phyloP scores from a whole-genome alignment of 2,113 vertebrate genomes.

The Anolis sagrei region DNA sequence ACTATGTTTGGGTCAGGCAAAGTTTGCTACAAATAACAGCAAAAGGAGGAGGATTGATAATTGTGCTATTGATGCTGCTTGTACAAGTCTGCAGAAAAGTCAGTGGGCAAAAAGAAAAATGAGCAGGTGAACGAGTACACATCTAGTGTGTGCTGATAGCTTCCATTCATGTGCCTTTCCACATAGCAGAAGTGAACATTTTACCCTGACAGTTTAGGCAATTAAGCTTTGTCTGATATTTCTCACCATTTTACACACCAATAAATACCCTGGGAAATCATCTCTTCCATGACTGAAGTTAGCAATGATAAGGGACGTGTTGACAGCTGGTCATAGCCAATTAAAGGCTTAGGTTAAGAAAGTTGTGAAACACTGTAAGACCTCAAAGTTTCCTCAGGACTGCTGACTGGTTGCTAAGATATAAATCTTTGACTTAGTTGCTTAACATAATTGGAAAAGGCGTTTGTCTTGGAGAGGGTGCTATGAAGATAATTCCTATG shows the following conservation, averaged over 20 bases:
- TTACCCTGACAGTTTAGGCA: background rate
- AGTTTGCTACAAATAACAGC: background rate
- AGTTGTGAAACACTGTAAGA: slow-evolving; percentile 26
- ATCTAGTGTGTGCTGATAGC: background rate
- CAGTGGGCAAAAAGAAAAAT: background rate
- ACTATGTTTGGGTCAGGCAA: background rate
- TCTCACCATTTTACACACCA: background rate
- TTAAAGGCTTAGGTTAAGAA: slow-evolving; percentile 38
- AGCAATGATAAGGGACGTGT: slow-evolving; percentile 20
- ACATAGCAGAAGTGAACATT: background rate
- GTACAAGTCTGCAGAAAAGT: background rate
- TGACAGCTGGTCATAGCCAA: background rate
- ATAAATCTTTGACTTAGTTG: slow-evolving; percentile 32
- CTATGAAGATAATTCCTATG: slow-evolving; percentile 13
- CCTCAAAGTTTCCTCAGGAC: slow-evolving; percentile 43
- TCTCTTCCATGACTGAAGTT: slow-evolving; percentile 32
- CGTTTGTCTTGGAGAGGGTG: slow-evolving; percentile 30
- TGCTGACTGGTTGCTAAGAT: slow-evolving; percentile 38
- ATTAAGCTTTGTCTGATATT: background rate
- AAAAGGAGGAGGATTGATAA: too few species aligned
- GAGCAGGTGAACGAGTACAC: background rate
- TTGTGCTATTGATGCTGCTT: background rate
- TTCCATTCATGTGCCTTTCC: background rate
- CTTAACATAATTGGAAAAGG: slow-evolving; percentile 13
- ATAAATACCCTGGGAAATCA: slow-evolving; percentile 21